Evolutionary conservation across 1,140 invertebrate genomes (phyloP).

Genomic region (Campodea augens): DNA sequence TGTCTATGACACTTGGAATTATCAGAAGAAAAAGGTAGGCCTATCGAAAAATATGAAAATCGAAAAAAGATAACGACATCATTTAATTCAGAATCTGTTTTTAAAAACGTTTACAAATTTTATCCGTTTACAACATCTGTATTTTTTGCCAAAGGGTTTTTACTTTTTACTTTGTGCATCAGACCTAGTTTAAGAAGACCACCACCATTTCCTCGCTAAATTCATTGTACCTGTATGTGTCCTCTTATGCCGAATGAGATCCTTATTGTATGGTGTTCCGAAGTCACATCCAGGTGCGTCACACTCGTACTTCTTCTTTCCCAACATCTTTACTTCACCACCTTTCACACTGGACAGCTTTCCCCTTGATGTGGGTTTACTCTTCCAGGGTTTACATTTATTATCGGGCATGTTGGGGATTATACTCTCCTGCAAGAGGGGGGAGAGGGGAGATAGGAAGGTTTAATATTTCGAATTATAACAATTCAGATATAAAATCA

Average conservation of each 20-base stretch:
- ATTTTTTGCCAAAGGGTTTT: constrained; percentile 8
- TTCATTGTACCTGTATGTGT: constrained; percentile 19
- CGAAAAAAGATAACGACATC: constrained; percentile 1
- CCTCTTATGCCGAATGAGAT: constrained; percentile 20
- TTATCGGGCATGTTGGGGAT: no score
- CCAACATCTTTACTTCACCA: no score
- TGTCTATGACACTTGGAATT: no score
- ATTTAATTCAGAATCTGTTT: constrained; percentile 4
- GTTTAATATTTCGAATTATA: no score
- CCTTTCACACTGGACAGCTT: no score
- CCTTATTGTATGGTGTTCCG: constrained; percentile 18
- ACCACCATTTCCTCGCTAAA: constrained; percentile 1
- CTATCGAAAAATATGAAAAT: background rate
- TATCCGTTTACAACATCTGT: constrained; percentile 5
- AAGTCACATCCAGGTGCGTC: constrained; percentile 17
- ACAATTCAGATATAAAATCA: no score
- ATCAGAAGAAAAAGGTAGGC: background rate
- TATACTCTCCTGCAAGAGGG: no score
- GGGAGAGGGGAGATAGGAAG: no score
- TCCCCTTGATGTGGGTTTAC: no score
- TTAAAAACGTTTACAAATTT: no score
- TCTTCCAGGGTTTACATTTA: no score
- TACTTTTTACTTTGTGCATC: constrained; percentile 1
- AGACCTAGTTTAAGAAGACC: background rate
- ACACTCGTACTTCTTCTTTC: constrained; percentile 13